Evolutionary conservation across 2,888 invertebrate species (phyloP), one percentile per base, ranked within the genome.

Genomic region (Taenaris catops): DNA sequence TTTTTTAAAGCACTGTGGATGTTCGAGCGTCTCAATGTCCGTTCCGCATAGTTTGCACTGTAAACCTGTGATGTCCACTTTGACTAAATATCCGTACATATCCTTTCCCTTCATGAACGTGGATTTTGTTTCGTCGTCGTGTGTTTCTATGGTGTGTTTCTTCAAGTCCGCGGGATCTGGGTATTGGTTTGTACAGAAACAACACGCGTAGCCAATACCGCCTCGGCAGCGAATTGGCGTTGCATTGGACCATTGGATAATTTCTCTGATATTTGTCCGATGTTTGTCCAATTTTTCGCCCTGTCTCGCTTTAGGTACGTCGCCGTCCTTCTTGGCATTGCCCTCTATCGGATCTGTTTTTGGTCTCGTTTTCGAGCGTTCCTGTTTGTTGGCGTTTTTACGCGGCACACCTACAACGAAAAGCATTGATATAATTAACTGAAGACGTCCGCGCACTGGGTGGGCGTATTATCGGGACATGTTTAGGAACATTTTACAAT

Each of bases 1-100:
- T 4, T 14, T 14, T 14, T 4, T 3, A 14, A 4, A 3, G 14
- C 2, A 3, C 14, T 4, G 4, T 19, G 10, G 6, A 12, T 46
- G 27, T 39, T 74, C 63, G 5, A 78, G 27, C 0, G 46, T 49
- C 1, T 60, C 46, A 0, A 70, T 38, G 1, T 29, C 37, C 1
- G 10, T 3, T 0, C 41, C 25, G 31, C 80, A 79, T 1, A 70
- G 37, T 4, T 48, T 62, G 41, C 80, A 81, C 28, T 51, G 45
- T 0, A 79, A 40, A 2, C 38, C 46, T 0, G 80, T 76, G 2
- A 79, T 58, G 12, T 80, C 80, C 0, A 80, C 36, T 44, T 70
- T 68, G 0, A 70, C 54, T 4, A 63, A 47, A 40, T 63, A 63
- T 7, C 51, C 48, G 21, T 51, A 49, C 47, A 53, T 48, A 35